phyloP scores from a whole-genome alignment of 2,888 invertebrate species.

The Stenurella melanura region DNA sequence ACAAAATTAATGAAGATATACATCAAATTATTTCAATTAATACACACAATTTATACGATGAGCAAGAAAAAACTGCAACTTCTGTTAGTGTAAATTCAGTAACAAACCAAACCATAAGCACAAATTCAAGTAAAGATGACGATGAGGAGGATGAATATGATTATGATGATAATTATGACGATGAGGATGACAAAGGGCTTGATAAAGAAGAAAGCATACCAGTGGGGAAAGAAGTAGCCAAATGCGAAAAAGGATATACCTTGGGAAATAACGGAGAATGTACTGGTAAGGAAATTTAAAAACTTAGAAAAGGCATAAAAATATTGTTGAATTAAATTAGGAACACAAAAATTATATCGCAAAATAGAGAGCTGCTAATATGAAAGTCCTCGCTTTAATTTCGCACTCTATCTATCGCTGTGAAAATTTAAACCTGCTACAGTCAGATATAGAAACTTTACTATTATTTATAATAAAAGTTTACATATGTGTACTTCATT shows the following conservation, averaged over 20 bases:
- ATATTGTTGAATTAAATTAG: not conserved
- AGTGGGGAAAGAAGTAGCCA: constrained; percentile 36
- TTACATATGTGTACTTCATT: no score
- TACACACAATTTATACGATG: constrained; percentile 6
- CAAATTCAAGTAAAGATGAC: constrained; percentile 19
- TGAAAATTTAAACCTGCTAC: no score
- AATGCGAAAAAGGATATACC: constrained; percentile 69
- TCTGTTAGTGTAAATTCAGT: not conserved
- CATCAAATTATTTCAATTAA: constrained; percentile 34
- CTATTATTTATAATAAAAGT: no score
- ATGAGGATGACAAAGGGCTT: constrained; percentile 43
- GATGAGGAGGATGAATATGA: constrained; percentile 19
- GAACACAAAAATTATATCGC: no score
- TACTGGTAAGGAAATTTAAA: constrained; percentile 64
- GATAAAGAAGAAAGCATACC: constrained; percentile 44
- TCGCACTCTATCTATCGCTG: no score
- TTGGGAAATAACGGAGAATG: constrained; percentile 73
- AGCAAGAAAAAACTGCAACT: not conserved
- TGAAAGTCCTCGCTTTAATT: no score
- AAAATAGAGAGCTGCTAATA: no score
- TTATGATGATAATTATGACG: constrained; percentile 21
- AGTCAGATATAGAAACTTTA: no score
- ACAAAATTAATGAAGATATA: constrained; percentile 15
- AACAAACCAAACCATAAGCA: not conserved
- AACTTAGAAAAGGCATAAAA: constrained; percentile 43